A percentile compares a stretch with the other conserved stretches of the same genome.
These are phyloP conservation scores for Sorex araneus DNA, from an alignment of 2,113 vertebrate genomes.

Conservation along the genomic window DNA sequence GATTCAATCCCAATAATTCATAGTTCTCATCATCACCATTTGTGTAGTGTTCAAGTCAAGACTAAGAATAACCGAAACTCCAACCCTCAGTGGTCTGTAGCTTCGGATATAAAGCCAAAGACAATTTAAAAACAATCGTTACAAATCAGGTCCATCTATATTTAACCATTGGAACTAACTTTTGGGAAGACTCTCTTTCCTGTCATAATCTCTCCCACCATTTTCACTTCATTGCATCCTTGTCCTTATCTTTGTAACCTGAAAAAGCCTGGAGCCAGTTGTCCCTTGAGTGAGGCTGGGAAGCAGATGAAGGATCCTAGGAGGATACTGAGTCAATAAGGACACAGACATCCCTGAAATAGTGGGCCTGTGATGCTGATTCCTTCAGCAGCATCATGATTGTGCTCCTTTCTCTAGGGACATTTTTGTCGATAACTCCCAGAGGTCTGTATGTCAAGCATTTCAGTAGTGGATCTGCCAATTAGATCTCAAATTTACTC, in stretches of 20 bases:
- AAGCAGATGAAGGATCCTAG: neutral
- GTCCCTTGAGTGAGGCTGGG: neutral
- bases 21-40: neutral
- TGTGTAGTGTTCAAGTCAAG: neutral
- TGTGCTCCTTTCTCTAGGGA: neutral
- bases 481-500: neutral
- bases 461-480: neutral
- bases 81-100: neutral
- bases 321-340: neutral
- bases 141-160: neutral
- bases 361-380: neutral
- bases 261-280: neutral
- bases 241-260: neutral
- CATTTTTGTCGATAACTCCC: neutral
- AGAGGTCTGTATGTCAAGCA: neutral
- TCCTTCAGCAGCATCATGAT: neutral
- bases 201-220: neutral
- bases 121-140: slow-evolving; percentile 12
- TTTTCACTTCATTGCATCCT: neutral
- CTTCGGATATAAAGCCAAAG: neutral
- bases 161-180: neutral
- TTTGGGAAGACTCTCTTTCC: neutral
- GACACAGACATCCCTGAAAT: fast-evolving
- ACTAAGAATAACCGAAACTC: neutral
- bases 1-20: neutral